phyloP scores from a whole-genome alignment of 2,888 invertebrate species.

The Limnephilus rhombicus region DNA sequence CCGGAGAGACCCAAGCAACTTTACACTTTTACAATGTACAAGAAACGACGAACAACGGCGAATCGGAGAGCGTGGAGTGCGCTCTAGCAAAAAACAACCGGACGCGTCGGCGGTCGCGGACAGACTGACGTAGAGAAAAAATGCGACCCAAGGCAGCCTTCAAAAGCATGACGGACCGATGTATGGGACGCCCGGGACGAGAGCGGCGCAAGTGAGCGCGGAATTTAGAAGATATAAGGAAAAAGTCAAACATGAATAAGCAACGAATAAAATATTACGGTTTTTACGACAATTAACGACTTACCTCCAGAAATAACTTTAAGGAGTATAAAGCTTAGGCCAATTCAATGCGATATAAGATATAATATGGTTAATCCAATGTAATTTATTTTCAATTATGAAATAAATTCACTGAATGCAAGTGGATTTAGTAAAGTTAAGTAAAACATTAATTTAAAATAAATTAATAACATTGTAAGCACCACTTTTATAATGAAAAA shows the following conservation, averaged over 20 bases:
- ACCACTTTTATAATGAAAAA: too few relatives aligned
- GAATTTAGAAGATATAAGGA: not conserved
- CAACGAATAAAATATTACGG: too few relatives aligned
- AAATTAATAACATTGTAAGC: too few relatives aligned
- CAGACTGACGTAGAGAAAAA: slow-evolving; percentile 46
- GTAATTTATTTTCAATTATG: too few relatives aligned
- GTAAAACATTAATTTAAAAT: too few relatives aligned
- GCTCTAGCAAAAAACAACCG: not conserved
- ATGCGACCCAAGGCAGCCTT: slow-evolving; percentile 45
- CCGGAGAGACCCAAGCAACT: not conserved
- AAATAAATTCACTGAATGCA: too few relatives aligned
- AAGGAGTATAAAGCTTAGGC: not conserved
- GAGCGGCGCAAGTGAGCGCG: slow-evolving; percentile 23
- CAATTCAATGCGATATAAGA: not conserved
- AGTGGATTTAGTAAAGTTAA: too few relatives aligned
- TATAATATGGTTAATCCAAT: not conserved
- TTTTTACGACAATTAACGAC: too few relatives aligned
- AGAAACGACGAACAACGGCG: slow-evolving; percentile 15
- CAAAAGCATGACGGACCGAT: slow-evolving; percentile 49
- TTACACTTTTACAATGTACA: slow-evolving; percentile 10
- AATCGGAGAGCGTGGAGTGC: not conserved
- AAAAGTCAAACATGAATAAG: not conserved
- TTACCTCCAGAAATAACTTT: not conserved
- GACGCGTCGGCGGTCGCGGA: slow-evolving; percentile 36
- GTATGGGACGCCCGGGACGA: slow-evolving; percentile 3